Evolutionary conservation across 2,113 vertebrate genomes (phyloP).

Genomic region (western clawed frog (Xenopus tropicalis)): UCB_Xtro_10.0 CM004444.2:176325001-176325500

Average conservation of each 20-base stretch:
- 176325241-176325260: conserved; percentile 14
- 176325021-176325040: background rate
- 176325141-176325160: too few relatives aligned
- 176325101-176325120: background rate
- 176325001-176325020: conserved; percentile 2
- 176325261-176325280: background rate
- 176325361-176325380: background rate
- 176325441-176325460: conserved; percentile 8
- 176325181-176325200: too few relatives aligned
- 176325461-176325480: conserved; percentile 1
- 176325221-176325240: conserved; percentile 12
- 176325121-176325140: background rate
- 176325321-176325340: too few relatives aligned
- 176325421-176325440: background rate
- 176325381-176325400: conserved; percentile 9
- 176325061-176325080: conserved; percentile 21
- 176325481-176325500: background rate
- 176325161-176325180: too few relatives aligned
- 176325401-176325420: conserved; percentile 13
- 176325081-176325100: background rate
- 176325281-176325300: background rate
- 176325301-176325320: background rate
- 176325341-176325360: background rate
- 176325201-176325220: background rate
- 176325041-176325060: conserved; percentile 10